Base-by-base conservation (phyloP, 37 sponge, comb jelly and placozoan species). In the Trichoplax adhaerens region DNA sequence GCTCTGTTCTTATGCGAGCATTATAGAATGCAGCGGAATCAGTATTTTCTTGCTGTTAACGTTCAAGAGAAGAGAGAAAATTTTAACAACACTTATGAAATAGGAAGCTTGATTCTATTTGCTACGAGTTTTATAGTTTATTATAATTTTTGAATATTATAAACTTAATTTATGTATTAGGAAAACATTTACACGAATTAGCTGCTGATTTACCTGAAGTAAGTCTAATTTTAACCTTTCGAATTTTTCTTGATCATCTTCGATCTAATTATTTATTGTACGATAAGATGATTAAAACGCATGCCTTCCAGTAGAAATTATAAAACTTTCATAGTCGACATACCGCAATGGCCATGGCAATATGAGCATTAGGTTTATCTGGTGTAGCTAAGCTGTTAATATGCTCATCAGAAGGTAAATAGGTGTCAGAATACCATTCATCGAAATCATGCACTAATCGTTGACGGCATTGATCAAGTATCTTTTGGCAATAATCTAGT, bases 361-460 rank as follows among this genome's bases (percentile, higher is more conserved):
- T 29, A 29, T 29, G 29, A 29, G 29, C 29, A 29, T 29, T 29
- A 29, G 29, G 29, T 29, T 29, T 29, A 29, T 29, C 29, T 29
- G 29, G 29, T 29, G 29, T 29, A 29, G 29, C 29, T 0, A 29
- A 29, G 29, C 29, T 29, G 29, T 29, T 29, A 48, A 69, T 76
- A 58, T 78, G 79, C 10, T 78, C 72, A 2, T 66, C 79, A 7
- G 67, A 8, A 5, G 61, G 47, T 3, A 78, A 53, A 57, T 65
- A 78, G 58, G 72, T 73, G 53, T 66, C 66, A 56, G 70, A 70
- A 78, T 90, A 95, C 97, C 97, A 95, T 6, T 2, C 60, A 3
- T 90, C 89, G 74, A 95, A 95, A 79, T 95, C 97, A 4, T 75
- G 58, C 57, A 91, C 68, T 57, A 95, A 70, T 72, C 68, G 78